phyloP scores from a whole-genome alignment of 2,113 vertebrate genomes.

The Tachuris rubrigastra region DNA sequence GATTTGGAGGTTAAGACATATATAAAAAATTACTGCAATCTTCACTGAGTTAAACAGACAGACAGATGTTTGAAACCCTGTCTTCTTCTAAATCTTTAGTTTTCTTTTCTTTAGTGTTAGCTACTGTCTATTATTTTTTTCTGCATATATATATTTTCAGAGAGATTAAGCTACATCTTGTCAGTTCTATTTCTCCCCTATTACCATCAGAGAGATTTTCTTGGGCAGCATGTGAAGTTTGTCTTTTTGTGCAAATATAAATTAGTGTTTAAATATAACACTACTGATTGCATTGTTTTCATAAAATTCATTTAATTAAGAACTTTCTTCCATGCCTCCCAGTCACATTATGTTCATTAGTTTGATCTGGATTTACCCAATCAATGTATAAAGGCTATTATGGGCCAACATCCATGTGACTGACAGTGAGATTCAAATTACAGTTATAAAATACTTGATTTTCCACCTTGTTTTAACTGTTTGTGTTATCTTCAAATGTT shows the following conservation, averaged over 20 bases:
- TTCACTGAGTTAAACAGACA: not conserved
- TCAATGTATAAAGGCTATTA: not conserved
- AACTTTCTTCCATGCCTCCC: not conserved
- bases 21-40: not conserved
- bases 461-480: not conserved
- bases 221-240: not conserved
- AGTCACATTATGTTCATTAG: not conserved
- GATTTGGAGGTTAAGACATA: not conserved
- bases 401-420: not conserved
- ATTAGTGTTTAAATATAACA: not conserved
- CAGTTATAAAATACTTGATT: not conserved
- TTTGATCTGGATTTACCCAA: not conserved
- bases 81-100: not conserved
- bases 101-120: not conserved
- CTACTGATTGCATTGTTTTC: not conserved
- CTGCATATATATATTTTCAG: not conserved
- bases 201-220: not conserved
- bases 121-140: not conserved
- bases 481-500: conserved; percentile 7
- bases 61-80: not conserved
- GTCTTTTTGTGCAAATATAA: not conserved
- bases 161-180: not conserved
- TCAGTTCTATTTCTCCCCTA: not conserved
- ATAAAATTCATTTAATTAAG: not conserved
- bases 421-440: not conserved